Evolutionary conservation across 2,888 invertebrate genomes (phyloP), one percentile per base, ranked within the genome.

Genomic region (Tachystola acroxantha): DNA sequence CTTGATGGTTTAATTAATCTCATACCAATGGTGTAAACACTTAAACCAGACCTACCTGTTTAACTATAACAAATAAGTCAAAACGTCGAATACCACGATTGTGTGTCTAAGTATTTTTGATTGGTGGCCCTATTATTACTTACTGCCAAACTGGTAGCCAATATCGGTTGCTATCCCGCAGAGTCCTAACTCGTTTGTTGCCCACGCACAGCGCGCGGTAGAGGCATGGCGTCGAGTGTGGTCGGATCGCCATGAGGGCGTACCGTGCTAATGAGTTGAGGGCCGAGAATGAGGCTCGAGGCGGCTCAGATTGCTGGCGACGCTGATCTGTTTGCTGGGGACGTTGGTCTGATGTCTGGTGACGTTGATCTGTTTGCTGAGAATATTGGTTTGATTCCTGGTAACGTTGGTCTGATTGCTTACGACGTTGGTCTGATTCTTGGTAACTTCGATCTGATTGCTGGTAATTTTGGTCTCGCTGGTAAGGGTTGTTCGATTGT

Each of bases 81-180:
- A n/a, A n/a, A n/a, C n/a, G n/a, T n/a, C n/a, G n/a, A n/a, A n/a
- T n/a, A n/a, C n/a, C n/a, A n/a, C n/a, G n/a, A n/a, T n/a, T n/a
- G n/a, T n/a, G n/a, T n/a, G n/a, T n/a, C n/a, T n/a, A n/a, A n/a
- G n/a, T n/a, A n/a, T n/a, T n/a, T n/a, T n/a, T n/a, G n/a, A n/a
- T n/a, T n/a, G n/a, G n/a, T n/a, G n/a, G n/a, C n/a, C n/a, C n/a
- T n/a, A n/a, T n/a, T n/a, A n/a, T n/a, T n/a, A 77, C 76, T 76
- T 82, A 93, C 94, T 93, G 92, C 92, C 93, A 94, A 43, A 94
- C 84, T 0, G 94, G 93, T 38, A 93, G 73, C 91, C 93, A 92
- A 48, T 92, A 88, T 62, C 89, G 89, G 40, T 89, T 90, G 6
- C 78, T 84, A 38, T 89, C 89, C 0, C 68, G 61, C 34, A 90